Evolutionary conservation across 2,113 vertebrate genomes (phyloP).

Genomic region (Hassar affinis): DNA sequence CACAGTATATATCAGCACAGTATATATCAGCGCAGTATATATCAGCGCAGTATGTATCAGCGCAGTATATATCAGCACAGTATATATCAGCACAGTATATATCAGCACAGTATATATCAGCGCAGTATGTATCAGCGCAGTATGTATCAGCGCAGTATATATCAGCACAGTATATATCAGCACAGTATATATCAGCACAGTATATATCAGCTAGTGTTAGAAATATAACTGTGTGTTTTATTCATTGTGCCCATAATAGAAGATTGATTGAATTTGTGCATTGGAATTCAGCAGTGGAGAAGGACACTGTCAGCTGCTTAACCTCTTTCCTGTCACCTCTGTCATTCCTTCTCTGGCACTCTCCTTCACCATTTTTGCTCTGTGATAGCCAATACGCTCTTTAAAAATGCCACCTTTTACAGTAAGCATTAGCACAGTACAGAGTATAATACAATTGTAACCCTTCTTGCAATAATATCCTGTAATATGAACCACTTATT

Average conservation of each 20-base stretch:
- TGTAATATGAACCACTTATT: neutral
- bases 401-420: slow-evolving; percentile 40
- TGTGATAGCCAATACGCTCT: slow-evolving; percentile 47
- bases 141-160: no score
- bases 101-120: no score
- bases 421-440: neutral
- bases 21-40: no score
- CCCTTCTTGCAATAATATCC: neutral
- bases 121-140: no score
- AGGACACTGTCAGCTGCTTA: neutral
- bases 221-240: neutral
- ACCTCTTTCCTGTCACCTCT: neutral
- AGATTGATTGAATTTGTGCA: slow-evolving; percentile 11
- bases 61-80: no score
- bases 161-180: no score
- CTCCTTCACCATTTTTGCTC: neutral
- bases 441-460: neutral
- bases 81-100: no score
- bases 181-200: no score
- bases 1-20: no score
- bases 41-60: no score
- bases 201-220: slow-evolving; percentile 19
- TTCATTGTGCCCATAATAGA: neutral
- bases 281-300: neutral
- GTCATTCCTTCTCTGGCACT: neutral